Conservation (phyloP, 2,888 invertebrate genomes). For the Macrosiphum euphorbiae region DNA sequence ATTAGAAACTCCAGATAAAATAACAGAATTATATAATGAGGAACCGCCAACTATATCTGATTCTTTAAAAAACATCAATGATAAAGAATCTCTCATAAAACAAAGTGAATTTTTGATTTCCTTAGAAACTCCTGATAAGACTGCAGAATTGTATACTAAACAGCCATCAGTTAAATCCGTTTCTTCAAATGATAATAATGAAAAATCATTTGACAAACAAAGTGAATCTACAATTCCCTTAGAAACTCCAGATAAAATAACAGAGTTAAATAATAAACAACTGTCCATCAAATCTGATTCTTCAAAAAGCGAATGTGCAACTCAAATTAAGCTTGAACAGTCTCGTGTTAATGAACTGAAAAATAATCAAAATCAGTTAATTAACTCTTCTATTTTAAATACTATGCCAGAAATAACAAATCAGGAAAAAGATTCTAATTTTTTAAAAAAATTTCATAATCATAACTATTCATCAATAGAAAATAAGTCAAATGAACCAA, state of each 20-base stretch:
- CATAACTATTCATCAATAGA: constrained; percentile 11
- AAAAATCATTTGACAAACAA: background rate
- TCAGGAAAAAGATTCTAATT: constrained; percentile 6
- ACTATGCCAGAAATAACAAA: background rate
- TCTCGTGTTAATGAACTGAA: background rate
- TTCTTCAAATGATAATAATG: constrained; percentile 4
- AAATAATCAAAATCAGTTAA: constrained; percentile 39
- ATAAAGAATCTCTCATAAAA: background rate
- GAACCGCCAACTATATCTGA: background rate
- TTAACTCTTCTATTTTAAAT: constrained; percentile 4
- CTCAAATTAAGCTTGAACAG: background rate
- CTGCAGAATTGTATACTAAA: background rate
- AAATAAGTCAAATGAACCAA: constrained; percentile 12
- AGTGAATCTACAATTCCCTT: background rate
- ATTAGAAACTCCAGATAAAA: constrained; percentile 39
- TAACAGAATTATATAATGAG: background rate
- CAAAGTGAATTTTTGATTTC: constrained; percentile 20
- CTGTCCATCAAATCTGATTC: background rate
- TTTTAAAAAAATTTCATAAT: constrained; percentile 39
- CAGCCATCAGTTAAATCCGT: background rate
- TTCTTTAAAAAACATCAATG: background rate
- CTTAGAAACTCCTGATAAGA: constrained; percentile 46
- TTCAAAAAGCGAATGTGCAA: background rate
- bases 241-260: constrained; percentile 17
- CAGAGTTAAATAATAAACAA: background rate